Base-by-base conservation (phyloP, 1,140 invertebrate genomes). In the Eurosta solidaginis region DNA sequence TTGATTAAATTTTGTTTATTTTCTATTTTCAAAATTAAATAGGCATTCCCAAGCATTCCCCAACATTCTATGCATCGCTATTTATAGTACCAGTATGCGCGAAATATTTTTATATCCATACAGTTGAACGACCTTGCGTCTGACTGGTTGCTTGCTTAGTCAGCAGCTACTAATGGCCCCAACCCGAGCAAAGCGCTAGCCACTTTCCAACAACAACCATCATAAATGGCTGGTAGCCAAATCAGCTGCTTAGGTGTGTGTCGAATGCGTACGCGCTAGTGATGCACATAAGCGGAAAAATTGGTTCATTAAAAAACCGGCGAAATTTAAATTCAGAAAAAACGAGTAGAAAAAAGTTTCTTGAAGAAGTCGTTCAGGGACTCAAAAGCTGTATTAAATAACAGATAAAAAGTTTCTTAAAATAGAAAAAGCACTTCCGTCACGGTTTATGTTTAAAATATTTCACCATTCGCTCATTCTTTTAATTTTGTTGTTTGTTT, bases 41-140 rank as follows among this genome's bases (percentile, higher is more conserved):
- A 20, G 20, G 4, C 3, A 68, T 40, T 68, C 33, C 29, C n/a
- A 68, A 40, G n/a, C 17, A 10, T 9, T 40, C 3, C n/a, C 59
- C 36, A 40, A 68, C 59, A 68, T 68, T 59, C 0, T 4, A 10
- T 68, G 22, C 0, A 68, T 33, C 14, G 36, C 27, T 68, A 68
- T 40, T 68, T 68, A 10, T 40, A 54, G 7, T 17, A 42, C 9
- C 0, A 6, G 12, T 20, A 29, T 3, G 5, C 9, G 54, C 9
- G n/a, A n/a, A n/a, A n/a, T n/a, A n/a, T n/a, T n/a, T n/a, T n/a
- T 17, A 12, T 29, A 59, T 33, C 29, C 59, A 68, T 59, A 33
- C 59, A 68, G 59, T 68, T 68, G 59, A 68, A 68, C 40, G 59
- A 68, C 59, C 59, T 68, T 68, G 59, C n/a, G n/a, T 17, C 36